Conservation (phyloP, 2,888 invertebrate genomes). For the Sussaba pulchella region DNA sequence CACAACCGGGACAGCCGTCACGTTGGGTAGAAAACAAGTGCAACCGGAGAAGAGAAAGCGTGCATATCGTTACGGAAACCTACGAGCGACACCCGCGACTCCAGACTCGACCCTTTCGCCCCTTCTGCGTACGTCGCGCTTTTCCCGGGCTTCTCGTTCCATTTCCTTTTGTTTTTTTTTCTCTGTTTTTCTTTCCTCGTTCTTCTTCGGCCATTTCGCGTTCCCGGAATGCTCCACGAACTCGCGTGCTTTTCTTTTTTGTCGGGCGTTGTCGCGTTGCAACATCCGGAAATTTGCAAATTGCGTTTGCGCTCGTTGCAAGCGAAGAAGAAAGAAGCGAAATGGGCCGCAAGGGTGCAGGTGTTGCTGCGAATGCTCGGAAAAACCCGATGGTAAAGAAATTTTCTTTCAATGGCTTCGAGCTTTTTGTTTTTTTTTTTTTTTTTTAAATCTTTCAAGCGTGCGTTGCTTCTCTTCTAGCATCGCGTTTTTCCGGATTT, state of each 20-base stretch:
- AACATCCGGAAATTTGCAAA: constrained; percentile 55
- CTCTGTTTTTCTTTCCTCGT: no score
- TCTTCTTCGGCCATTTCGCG: constrained; percentile 31
- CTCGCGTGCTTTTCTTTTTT: neutral
- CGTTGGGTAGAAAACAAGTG: neutral
- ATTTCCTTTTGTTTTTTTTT: constrained; percentile 27
- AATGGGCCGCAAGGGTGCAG: constrained; percentile 30
- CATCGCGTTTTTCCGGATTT: no score
- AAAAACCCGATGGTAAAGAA: neutral
- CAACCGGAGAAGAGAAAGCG: constrained; percentile 40
- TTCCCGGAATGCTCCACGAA: neutral
- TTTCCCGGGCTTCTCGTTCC: constrained; percentile 44
- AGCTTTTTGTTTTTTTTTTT: neutral
- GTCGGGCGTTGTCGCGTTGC: constrained; percentile 17
- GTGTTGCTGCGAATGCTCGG: neutral
- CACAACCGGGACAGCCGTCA: constrained; percentile 10
- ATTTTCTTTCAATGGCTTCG: constrained; percentile 39
- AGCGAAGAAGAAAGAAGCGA: constrained; percentile 17
- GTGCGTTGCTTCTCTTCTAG: neutral
- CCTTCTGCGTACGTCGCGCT: constrained; percentile 42
- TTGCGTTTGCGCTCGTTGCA: constrained; percentile 56
- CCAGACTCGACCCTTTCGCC: constrained; percentile 55
- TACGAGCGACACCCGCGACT: constrained; percentile 37
- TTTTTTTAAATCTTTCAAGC: neutral
- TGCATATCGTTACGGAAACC: constrained; percentile 51